Percentiles rank a stretch among this genome's conserved stretches.
Evolutionary conservation across 2,888 invertebrate species (phyloP).

Genomic region (Entomobrya multifasciata): DNA sequence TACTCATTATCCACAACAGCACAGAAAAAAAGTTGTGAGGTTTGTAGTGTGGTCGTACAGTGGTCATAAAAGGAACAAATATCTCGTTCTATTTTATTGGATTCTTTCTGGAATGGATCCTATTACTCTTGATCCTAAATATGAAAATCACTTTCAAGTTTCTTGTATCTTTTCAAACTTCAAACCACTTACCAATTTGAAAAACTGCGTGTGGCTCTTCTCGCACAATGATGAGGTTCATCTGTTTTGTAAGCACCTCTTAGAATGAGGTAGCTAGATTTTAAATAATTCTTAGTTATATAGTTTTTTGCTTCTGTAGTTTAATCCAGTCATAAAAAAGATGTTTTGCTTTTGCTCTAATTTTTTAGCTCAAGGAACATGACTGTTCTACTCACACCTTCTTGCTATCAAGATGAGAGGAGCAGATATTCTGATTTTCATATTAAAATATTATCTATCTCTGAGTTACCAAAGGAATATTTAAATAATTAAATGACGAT

Average conservation of each 20-base stretch:
- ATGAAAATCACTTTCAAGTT: conserved; percentile 14
- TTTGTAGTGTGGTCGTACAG: background rate
- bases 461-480: too few relatives aligned
- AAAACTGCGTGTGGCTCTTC: background rate
- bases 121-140: background rate
- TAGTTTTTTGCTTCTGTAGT: background rate
- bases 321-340: background rate
- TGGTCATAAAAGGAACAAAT: conserved; percentile 8
- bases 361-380: conserved; percentile 13
- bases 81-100: conserved; percentile 31
- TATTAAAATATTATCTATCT: too few relatives aligned
- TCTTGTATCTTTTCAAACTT: background rate
- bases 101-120: background rate
- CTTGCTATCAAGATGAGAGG: conserved; percentile 12
- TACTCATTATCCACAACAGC: conserved; percentile 6
- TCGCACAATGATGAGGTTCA: too few relatives aligned
- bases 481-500: conserved; percentile 32
- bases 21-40: conserved; percentile 1
- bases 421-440: too few relatives aligned
- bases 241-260: background rate
- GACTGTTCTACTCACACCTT: conserved; percentile 53
- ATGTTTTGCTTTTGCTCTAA: conserved; percentile 38
- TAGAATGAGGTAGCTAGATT: conserved; percentile 43
- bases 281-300: background rate
- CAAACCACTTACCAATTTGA: background rate